Evolutionary conservation across 2,797 vertebrate genomes (phyloP), one percentile per base, ranked within the genome.

Genomic region (Rhincodon typus): DNA sequence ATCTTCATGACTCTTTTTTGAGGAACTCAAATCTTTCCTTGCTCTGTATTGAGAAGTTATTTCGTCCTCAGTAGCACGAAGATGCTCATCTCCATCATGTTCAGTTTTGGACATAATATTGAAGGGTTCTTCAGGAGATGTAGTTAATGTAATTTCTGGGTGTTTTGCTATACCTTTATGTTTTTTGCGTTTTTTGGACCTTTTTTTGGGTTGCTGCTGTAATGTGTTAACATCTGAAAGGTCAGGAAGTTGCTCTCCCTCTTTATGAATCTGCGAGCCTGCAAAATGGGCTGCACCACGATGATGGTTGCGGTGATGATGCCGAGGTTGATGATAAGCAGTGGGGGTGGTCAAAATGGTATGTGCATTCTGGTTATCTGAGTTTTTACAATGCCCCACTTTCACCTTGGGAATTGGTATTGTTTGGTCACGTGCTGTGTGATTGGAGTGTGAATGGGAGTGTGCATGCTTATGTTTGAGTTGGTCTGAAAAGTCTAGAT

Each of bases 401-500:
- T 74, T 77, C 70, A 95, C 70, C 27, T 95, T 95, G 15, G 94
- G 42, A 50, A 19, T 50, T 74, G 42, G 95, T 2, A 1, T 84
- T 67, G 98, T 98, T 96, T 97, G 97, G 94, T 96, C 96, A 94
- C 79, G 95, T 34, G 94, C 34, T 62, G 79, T 84, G 53, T 87
- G 34, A 67, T 95, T 97, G 91, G 57, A 27, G 50, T 96, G 97
- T 95, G 88, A 96, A 21, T 97, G 96, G 1, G 98, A 97, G 96
- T 98, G 98, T 0, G 97, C 97, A 97, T 98, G 99, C 95, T 97
- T 98, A 95, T 98, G 98, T 96, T 98, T 98, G 96, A 99, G 98
- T 96, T 98, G 96, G 90, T 99, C 99, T 96, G 99, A 96, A 96
- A 98, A 96, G 96, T 99, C 98, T 12, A 99, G 97, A 96, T 99